Evolutionary conservation across 2,888 invertebrate genomes (phyloP), one percentile per base, ranked within the genome.

Genomic region (Caenorhabditis auriculariae): DNA sequence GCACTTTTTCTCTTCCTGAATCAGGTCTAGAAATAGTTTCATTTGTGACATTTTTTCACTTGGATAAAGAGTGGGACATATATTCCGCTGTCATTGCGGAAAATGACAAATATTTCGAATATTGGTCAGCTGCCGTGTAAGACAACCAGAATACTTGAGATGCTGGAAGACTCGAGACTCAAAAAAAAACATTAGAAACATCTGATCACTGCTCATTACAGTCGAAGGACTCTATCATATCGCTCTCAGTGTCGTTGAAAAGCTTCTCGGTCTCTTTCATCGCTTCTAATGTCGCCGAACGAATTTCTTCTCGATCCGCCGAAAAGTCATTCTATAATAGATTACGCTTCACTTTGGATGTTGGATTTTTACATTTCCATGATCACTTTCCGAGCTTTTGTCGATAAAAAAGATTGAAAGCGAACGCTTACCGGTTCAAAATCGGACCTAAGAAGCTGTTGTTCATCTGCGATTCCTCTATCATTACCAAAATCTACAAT

Each of bases 101-200:
- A 45, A 75, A 79, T 7, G 79, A 75, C 7, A 81, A 44, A 28
- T 77, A 76, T 53, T 80, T 80, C 0, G 77, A 72, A 44, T 70
- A 72, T 29, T 68, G 66, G 54, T 76, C 72, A 19, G 70, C 69
- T 4, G 57, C 52, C 6, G 62, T 66, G 50, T 75, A 62, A 29
- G 68, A 67, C 24, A 56, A 45, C 77, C 76, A 77, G 0, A 71
- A 70, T 15, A 66, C 41, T 49, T 64, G 67, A 2, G 67, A 65
- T 19, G 54, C 47, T 17, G 49, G 38, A 23, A 55, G 43, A 5
- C 37, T 29, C 12, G 37, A 32, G 6, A 15, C 42, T 32, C 49
- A 53, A 46, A 56, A 45, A 26, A 9, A n/a, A 6, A 5, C 1
- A 27, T 53, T 64, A 4, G 46, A 50, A 45, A 6, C 38, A 23